These are phyloP conservation scores for Coremacera marginata DNA, from an alignment of 2,888 invertebrate species.

Conservation along the genomic window DNA sequence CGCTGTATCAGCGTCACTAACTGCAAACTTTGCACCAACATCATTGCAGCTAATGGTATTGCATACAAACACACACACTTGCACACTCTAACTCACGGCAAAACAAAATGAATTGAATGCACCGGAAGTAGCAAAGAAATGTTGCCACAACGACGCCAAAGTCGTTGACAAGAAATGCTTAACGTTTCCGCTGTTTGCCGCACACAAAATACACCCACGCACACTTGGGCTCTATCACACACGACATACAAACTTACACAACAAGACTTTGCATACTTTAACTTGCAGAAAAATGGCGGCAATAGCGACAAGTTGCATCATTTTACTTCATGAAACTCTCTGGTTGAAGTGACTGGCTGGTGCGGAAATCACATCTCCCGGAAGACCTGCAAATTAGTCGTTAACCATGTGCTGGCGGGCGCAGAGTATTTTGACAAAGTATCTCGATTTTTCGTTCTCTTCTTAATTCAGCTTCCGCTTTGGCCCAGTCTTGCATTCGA, in stretches of 20 bases:
- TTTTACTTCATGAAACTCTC: neutral
- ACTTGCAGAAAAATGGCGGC: neutral
- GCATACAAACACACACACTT: neutral
- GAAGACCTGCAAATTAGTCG: constrained; percentile 24
- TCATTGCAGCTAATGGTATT: neutral
- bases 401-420: neutral
- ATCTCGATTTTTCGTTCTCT: neutral
- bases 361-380: constrained; percentile 6
- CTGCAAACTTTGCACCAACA: neutral
- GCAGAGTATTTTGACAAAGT: neutral
- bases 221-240: neutral
- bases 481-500: neutral
- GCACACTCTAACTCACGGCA: neutral
- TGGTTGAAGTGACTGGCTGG: neutral
- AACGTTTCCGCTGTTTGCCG: constrained; percentile 6
- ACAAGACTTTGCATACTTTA: neutral
- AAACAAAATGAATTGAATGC: neutral
- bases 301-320: neutral
- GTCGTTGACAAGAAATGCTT: constrained; percentile 28
- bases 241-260: neutral
- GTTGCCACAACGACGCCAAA: neutral
- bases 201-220: constrained; percentile 6
- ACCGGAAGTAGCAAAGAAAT: neutral
- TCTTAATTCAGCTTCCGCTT: neutral
- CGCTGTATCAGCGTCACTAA: neutral